These are phyloP conservation scores for Alligator sinensis DNA, from an alignment of 2,113 vertebrate genomes.

Conservation along the genomic window DNA sequence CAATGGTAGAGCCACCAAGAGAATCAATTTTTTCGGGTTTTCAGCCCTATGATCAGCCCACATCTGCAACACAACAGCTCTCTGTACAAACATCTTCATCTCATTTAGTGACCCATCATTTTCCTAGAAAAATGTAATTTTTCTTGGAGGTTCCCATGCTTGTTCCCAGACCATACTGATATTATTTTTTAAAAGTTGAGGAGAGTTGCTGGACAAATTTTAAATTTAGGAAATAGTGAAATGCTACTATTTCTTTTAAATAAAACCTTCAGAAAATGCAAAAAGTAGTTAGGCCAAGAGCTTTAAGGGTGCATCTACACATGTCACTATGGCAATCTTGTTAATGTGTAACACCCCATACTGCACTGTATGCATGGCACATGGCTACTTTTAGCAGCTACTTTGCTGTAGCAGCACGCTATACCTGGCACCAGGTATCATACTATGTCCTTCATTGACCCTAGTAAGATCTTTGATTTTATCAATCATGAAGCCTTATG, in stretches of 20 bases:
- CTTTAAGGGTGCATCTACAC: neutral
- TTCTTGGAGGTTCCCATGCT: neutral
- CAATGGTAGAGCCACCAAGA: neutral
- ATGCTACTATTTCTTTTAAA: neutral
- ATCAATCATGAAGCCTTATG: too few species aligned
- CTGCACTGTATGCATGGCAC: too few species aligned
- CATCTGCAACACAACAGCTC: neutral
- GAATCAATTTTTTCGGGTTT: neutral
- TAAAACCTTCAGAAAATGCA: neutral
- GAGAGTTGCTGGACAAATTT: neutral
- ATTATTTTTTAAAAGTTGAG: neutral
- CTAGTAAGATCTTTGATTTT: too few species aligned
- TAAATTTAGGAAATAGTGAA: neutral
- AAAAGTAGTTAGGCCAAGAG: neutral
- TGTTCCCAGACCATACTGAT: neutral
- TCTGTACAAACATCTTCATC: neutral
- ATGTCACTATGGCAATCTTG: too few species aligned
- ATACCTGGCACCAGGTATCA: too few species aligned
- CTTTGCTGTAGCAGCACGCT: too few species aligned
- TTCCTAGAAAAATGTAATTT: neutral
- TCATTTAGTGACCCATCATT: accelerated
- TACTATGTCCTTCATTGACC: too few species aligned
- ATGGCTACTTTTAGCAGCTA: neutral
- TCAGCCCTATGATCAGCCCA: neutral
- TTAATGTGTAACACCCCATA: too few species aligned